Conservation (phyloP, 2,888 invertebrate genomes). For the Eristalis intricaria region DNA sequence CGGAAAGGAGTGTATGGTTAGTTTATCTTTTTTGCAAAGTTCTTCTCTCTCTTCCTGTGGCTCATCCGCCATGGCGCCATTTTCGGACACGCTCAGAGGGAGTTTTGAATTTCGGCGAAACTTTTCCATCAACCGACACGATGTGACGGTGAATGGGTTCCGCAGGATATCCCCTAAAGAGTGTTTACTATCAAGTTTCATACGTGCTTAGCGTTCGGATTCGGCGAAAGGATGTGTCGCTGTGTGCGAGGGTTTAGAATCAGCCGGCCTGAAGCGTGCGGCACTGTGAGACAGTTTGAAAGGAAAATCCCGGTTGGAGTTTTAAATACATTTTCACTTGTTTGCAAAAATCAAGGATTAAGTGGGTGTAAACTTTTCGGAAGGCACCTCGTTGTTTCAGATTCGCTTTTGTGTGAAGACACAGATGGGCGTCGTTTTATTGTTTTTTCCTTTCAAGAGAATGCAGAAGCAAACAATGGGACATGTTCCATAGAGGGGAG, state of each 20-base stretch:
- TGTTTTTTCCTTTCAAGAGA: too few relatives aligned
- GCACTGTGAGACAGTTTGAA: background rate
- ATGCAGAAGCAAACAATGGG: background rate
- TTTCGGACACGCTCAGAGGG: background rate
- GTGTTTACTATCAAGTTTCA: background rate
- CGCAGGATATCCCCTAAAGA: background rate
- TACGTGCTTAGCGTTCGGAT: background rate
- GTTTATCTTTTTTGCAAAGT: conserved; percentile 10
- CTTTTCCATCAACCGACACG: background rate
- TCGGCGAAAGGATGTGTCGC: background rate
- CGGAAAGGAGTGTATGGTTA: conserved; percentile 41
- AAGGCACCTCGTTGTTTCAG: too few relatives aligned
- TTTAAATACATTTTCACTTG: background rate
- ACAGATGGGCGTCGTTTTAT: background rate
- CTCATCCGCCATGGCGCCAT: too few relatives aligned
- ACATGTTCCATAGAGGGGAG: background rate
- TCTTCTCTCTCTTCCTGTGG: too few relatives aligned
- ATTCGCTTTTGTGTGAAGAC: background rate
- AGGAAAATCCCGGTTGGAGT: background rate
- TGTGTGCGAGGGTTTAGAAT: background rate
- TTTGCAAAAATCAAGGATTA: background rate
- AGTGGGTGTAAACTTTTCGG: background rate
- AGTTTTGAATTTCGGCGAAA: background rate
- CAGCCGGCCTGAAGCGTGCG: too few relatives aligned
- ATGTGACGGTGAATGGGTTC: background rate